phyloP scores from a whole-genome alignment of 2,888 invertebrate species.

The Ophioninae sp. region DNA sequence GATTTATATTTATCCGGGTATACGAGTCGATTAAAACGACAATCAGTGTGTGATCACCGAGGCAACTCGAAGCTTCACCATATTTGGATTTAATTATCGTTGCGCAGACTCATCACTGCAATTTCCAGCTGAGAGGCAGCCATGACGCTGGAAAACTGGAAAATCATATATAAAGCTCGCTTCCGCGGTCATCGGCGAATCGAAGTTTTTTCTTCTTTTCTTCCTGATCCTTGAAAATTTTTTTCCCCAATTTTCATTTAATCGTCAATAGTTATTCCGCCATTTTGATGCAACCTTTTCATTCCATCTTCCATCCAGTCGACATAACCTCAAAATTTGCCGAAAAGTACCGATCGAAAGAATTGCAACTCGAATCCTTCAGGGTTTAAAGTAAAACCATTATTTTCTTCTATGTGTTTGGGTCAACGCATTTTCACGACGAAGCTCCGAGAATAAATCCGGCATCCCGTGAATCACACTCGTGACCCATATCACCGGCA shows the following conservation, averaged over 20 bases:
- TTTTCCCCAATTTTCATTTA: too few relatives aligned
- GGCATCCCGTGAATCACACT: conserved; percentile 26
- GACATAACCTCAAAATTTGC: too few relatives aligned
- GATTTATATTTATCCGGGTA: conserved; percentile 43
- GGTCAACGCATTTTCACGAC: conserved; percentile 8
- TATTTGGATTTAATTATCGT: conserved; percentile 69
- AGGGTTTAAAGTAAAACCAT: neutral
- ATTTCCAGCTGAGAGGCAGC: conserved; percentile 44
- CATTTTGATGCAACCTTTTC: too few relatives aligned
- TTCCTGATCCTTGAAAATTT: neutral
- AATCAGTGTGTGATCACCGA: conserved; percentile 65
- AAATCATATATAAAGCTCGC: neutral
- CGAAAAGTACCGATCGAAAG: too few relatives aligned
- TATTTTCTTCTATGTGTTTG: conserved; percentile 7
- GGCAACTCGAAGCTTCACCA: conserved; percentile 55
- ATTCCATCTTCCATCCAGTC: too few relatives aligned
- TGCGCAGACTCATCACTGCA: conserved; percentile 51
- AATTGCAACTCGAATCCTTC: neutral
- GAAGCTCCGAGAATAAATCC: conserved; percentile 19
- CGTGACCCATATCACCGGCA: conserved; percentile 37
- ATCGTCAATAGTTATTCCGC: too few relatives aligned
- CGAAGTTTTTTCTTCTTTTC: neutral
- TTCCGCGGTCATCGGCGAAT: neutral
- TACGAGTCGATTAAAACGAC: conserved; percentile 24
- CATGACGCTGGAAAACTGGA: conserved; percentile 13